Base-by-base conservation (phyloP, 2,888 invertebrate genomes). In the Drosophila prostipennis region DNA sequence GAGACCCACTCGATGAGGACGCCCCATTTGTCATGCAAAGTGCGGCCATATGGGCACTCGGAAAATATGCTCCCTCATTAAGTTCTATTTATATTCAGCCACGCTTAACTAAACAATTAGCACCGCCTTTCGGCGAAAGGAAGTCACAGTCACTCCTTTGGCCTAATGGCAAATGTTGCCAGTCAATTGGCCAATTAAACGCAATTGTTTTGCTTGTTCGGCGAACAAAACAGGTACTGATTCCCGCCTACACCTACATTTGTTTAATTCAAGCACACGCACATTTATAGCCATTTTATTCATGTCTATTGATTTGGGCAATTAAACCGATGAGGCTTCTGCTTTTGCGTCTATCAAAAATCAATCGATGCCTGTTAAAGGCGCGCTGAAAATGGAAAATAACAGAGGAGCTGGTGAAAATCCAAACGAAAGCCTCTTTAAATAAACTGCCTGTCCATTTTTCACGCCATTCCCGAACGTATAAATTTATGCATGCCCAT, bases 401-500 rank as follows among this genome's bases (percentile, higher is more conserved):
- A 64, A 64, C 40, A 67, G n/a, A 48, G 19, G 37, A 32, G n/a
- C 32, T 40, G 29, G 45, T 43, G 49, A 32, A 69, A 69, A 40
- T 29, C 26, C 11, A 16, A 42, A 52, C 40, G 46, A 56, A 39
- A 68, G 55, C 32, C 51, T 51, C 71, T 65, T 52, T 48, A 42
- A 74, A 56, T 49, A 73, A 65, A 71, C 51, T 26, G 67, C 52
- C 36, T 32, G 19, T 26, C 46, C 32, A 40, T 74, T 75, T 73
- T 82, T 87, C 80, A 79, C 72, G 67, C 83, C 67, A 56, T 67
- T 52, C 71, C 74, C 73, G n/a, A 48, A 19, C 45, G 55, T 63
- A 80, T 72, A 52, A 77, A 85, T 87, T 73, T 85, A 82, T 85
- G 86, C 80, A 79, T 72, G 87, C 70, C 55, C 73, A 85, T 87